A percentile compares a stretch with the other conserved stretches of the same genome.
phyloP scores from a whole-genome alignment of 35 echinoderm and acorn worm genomes.

The Lytechinus variegatus region DNA sequence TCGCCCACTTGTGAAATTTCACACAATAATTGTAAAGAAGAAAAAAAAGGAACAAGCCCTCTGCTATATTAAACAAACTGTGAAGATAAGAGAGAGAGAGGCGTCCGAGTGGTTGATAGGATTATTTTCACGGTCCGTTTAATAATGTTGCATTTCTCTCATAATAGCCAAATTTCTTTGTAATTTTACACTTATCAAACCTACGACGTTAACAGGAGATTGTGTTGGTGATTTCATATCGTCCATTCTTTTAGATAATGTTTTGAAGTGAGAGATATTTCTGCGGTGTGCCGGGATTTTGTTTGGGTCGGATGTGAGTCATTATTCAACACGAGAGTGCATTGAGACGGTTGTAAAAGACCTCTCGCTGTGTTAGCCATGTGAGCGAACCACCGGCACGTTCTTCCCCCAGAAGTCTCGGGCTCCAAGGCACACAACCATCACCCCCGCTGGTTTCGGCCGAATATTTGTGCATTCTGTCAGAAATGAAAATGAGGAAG shows the following conservation, averaged over 20 bases:
- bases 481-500: not conserved
- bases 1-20: constrained; percentile 33
- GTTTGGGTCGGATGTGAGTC: constrained; percentile 40
- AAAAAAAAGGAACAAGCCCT: not conserved
- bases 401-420: constrained; percentile 32
- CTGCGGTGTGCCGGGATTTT: constrained; percentile 4
- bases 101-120: not conserved
- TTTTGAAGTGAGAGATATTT: constrained; percentile 17
- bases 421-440: not conserved
- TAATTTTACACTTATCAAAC: not conserved
- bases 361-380: constrained; percentile 33
- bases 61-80: constrained; percentile 40
- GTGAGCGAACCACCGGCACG: constrained; percentile 40
- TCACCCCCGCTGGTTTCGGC: constrained; percentile 37
- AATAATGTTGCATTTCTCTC: constrained; percentile 41
- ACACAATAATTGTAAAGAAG: constrained; percentile 7
- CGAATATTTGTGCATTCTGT: constrained; percentile 36
- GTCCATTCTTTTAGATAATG: not conserved
- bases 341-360: constrained; percentile 26
- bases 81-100: not conserved
- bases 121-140: constrained; percentile 40
- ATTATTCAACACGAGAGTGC: constrained; percentile 37
- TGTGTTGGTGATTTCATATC: not conserved
- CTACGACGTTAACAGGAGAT: not conserved
- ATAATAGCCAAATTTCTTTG: constrained; percentile 13